Conservation (phyloP, 2,113 vertebrate species). For the Percina caprodes region DNA sequence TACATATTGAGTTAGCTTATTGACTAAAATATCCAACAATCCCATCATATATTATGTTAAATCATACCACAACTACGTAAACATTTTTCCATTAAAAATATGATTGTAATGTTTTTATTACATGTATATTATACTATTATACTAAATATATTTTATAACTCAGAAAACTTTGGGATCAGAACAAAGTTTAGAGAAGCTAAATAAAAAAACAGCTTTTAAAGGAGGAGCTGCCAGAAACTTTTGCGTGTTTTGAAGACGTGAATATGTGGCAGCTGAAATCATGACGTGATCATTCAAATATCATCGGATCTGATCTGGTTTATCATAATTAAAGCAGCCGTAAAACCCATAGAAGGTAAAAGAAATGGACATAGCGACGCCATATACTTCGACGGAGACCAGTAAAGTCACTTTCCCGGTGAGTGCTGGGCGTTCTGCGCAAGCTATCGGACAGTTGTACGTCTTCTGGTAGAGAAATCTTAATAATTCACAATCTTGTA, state of each 20-base stretch:
- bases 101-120: background rate
- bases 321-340: background rate
- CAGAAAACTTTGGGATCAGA: background rate
- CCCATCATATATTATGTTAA: background rate
- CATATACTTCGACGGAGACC: too few species aligned
- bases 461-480: too few species aligned
- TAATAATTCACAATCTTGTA: too few species aligned
- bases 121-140: background rate
- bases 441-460: too few species aligned
- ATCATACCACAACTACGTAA: background rate
- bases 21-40: background rate
- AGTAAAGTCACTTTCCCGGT: too few species aligned
- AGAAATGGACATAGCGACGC: too few species aligned
- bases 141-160: background rate
- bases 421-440: too few species aligned
- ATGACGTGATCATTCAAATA: background rate
- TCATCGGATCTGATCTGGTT: background rate
- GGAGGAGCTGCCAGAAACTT: background rate
- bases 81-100: background rate
- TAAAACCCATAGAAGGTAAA: too few species aligned
- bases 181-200: background rate
- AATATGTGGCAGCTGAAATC: background rate
- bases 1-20: background rate
- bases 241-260: background rate
- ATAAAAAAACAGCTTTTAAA: background rate